Percentiles rank a stretch among this genome's conserved stretches.
phyloP scores from a whole-genome alignment of 37 sponge, comb jelly and placozoan species.

The Geodia barretti region DNA sequence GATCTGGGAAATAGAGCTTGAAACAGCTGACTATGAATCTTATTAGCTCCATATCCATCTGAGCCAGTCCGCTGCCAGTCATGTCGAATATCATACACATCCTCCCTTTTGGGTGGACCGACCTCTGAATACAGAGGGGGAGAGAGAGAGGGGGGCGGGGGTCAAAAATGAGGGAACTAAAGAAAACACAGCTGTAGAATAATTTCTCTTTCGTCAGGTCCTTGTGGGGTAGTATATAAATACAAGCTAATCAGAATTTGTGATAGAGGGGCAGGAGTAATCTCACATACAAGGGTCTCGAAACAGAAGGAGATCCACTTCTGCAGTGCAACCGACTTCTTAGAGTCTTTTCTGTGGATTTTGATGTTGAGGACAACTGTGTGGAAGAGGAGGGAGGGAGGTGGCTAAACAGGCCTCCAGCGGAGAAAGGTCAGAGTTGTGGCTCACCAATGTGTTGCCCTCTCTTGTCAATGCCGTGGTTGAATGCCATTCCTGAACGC shows the following conservation, averaged over 20 bases:
- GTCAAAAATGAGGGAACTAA: constrained; percentile 1
- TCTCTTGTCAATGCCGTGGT: constrained; percentile 46
- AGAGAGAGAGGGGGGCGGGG: not conserved
- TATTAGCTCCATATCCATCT: constrained; percentile 85
- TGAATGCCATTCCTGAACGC: constrained; percentile 49
- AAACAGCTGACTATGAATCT: constrained; percentile 76
- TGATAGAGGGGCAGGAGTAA: too few species aligned
- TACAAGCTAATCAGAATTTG: too few species aligned
- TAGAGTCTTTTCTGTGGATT: constrained; percentile 65
- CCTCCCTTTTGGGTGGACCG: constrained; percentile 34
- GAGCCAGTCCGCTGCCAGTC: constrained; percentile 65
- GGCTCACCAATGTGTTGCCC: constrained; percentile 58
- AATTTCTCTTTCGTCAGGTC: not conserved
- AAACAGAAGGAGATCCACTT: constrained; percentile 70
- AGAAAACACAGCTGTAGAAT: not conserved
- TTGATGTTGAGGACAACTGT: constrained; percentile 68
- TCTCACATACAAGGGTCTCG: constrained; percentile 81
- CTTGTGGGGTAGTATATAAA: not conserved
- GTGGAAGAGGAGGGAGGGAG: constrained; percentile 8
- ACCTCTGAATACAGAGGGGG: constrained; percentile 19
- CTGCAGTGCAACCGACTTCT: constrained; percentile 32
- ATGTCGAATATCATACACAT: constrained; percentile 81
- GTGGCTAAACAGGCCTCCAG: not conserved
- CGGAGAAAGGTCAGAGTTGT: not conserved
- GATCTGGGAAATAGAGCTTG: constrained; percentile 76